Evolutionary conservation across 2,888 invertebrate species (phyloP), one percentile per base, ranked within the genome.

Genomic region (Dynastes maya): DNA sequence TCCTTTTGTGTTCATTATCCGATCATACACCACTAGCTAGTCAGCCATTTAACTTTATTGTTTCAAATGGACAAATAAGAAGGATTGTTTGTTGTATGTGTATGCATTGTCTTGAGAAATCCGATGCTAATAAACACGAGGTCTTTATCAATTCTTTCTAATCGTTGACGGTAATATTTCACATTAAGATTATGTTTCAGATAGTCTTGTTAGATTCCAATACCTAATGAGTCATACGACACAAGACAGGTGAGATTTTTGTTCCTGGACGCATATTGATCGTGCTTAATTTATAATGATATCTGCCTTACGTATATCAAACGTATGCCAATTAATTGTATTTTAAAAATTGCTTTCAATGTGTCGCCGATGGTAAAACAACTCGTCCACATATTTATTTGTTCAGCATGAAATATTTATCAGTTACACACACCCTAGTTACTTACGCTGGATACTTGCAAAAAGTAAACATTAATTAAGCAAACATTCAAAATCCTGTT

Each of bases 1-100:
- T 22, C 16, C 65, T 67, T 67, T 67, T 67, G 65, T 67, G 16
- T 67, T 40, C 40, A 22, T 67, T 45, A 67, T 67, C 65, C 65
- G 22, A 63, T 63, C 63, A 63, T 32, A 63, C 63, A 32, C 29
- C 29, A 32, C 63, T 27, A 45, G 6, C 40, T 8, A 22, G 16
- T 22, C 40, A 45, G 22, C 40, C 16, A 22, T 67, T 67, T 45
- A 45, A 16, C 40, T 40, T 37, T 67, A 67, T 67, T 67, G 65
- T 67, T 67, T 67, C 45, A 40, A 67, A 67, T 22, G 40, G 22
- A 67, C 22, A 16, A 16, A 58, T 16, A 58, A 58, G 11, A 67
- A 45, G 37, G 40, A 67, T 40, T 45, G 22, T 49, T 67, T 22
- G 45, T 37, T 37, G 37, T 16, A 16, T 55, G 13, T 55, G 55